A percentile compares a stretch with the other conserved stretches of the same genome.
phyloP scores from a whole-genome alignment of 2,888 invertebrate species.

The Plebejus anna region DNA sequence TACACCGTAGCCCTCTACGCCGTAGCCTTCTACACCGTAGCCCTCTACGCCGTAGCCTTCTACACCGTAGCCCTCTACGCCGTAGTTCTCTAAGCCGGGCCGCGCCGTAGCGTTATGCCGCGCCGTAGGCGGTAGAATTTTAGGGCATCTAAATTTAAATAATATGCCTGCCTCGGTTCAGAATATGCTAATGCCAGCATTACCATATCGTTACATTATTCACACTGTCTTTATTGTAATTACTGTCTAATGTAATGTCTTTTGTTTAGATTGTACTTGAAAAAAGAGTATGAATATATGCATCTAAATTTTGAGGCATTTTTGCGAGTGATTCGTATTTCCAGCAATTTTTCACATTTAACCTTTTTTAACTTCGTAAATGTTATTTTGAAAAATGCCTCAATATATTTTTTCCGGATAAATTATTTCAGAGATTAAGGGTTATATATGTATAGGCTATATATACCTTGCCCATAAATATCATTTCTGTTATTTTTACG shows the following conservation, averaged over 20 bases:
- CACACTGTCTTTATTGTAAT: slow-evolving; percentile 16
- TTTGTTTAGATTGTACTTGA: neutral
- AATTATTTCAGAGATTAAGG: no score
- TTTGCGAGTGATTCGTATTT: neutral
- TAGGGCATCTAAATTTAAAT: slow-evolving; percentile 15
- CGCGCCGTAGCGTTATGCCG: neutral
- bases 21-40: no score
- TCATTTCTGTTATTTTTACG: neutral
- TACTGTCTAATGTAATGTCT: slow-evolving; percentile 20
- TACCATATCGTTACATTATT: slow-evolving; percentile 9
- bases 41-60: neutral
- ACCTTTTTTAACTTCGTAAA: no score
- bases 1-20: no score
- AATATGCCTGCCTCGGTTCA: slow-evolving; percentile 2
- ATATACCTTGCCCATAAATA: no score
- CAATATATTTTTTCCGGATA: no score
- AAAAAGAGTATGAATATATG: neutral
- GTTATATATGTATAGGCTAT: no score
- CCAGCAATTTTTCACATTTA: no score
- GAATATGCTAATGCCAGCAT: slow-evolving; percentile 16
- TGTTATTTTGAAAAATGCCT: no score
- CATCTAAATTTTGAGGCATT: neutral
- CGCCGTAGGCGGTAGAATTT: neutral
- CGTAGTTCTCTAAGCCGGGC: neutral
- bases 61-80: neutral